Base-by-base conservation (phyloP, 2,888 invertebrate species). In the Cheilosia scutellata region DNA sequence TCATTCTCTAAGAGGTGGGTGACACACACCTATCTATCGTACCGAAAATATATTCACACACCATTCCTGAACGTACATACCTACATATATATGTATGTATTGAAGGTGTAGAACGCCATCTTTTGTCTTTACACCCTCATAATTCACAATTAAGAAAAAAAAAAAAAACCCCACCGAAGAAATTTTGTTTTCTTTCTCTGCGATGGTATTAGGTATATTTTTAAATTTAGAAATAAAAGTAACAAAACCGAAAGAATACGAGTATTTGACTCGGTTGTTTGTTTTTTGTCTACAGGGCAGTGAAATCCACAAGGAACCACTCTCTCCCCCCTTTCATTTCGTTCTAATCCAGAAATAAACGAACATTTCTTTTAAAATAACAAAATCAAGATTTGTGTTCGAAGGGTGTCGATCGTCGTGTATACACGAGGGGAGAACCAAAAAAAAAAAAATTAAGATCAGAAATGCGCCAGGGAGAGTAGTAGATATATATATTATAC, bases 61-160 rank as follows among this genome's bases (percentile, higher is more conserved):
- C 49, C 16, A 31, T 29, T 44, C 29, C n/a, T 5, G 6, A 9
- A 49, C 11, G 53, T n/a, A 49, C 11, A 49, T 20, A n/a, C n/a
- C n/a, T n/a, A n/a, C n/a, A 44, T n/a, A 13, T 16, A 0, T 16
- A 47, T 7, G 57, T 33, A 20, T 6, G 0, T 33, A 2, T 16
- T 16, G 6, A 13, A 53, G 53, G 31, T 60, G 27, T 25, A 37
- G 25, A 70, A 60, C 33, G 31, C 42, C 42, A 33, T 71, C 77
- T 82, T 77, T 82, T 75, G 80, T 84, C 33, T 58, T 84, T 53
- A 80, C 84, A 80, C 84, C 84, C 84, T 75, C 84, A 62, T 80
- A 80, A 9, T 62, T 44, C 13, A 76, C 40, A 25, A 42, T 44
- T 37, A 37, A 37, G 37, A 25, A 44, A 47, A 51, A 66, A 37